Conservation (phyloP, 2,113 vertebrate species). For the Ageneiosus marmoratus region DNA sequence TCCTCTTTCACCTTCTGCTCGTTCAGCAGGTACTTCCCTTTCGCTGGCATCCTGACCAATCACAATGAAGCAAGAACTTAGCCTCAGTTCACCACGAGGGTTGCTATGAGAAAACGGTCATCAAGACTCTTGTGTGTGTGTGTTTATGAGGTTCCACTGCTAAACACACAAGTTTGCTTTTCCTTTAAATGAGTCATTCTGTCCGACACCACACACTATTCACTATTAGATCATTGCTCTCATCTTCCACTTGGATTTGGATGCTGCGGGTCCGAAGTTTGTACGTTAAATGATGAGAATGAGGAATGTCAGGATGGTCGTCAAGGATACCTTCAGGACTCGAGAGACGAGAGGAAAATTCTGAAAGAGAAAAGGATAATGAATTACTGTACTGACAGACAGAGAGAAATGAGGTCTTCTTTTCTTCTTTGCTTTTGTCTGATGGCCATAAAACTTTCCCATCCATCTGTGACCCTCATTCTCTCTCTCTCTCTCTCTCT, state of each 20-base stretch:
- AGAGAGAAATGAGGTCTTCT: not conserved
- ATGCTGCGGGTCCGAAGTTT: not conserved
- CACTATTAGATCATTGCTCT: conserved; percentile 45
- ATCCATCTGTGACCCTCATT: not conserved
- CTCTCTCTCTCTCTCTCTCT: not conserved
- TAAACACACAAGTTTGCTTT: conserved; percentile 52
- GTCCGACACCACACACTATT: conserved; percentile 39
- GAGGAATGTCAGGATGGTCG: conserved; percentile 5
- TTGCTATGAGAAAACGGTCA: conserved; percentile 27
- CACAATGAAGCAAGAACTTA: conserved; percentile 42
- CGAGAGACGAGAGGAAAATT: conserved; percentile 1
- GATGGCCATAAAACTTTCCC: conserved; percentile 22
- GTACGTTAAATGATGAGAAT: not conserved
- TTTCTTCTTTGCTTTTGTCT: conserved; percentile 36
- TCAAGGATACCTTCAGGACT: conserved; percentile 31
- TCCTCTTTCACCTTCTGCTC: conserved; percentile 83
- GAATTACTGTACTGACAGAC: conserved; percentile 16
- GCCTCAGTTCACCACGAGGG: conserved; percentile 20
- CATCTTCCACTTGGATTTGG: not conserved
- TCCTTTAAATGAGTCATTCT: conserved; percentile 34
- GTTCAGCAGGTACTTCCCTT: conserved; percentile 92
- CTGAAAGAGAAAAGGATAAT: conserved; percentile 33
- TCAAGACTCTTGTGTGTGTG: conserved; percentile 13
- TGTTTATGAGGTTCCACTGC: conserved; percentile 36
- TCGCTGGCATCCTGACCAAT: conserved; percentile 85